Conservation (phyloP, 2,113 vertebrate genomes). For the Hypanus sabinus region DNA sequence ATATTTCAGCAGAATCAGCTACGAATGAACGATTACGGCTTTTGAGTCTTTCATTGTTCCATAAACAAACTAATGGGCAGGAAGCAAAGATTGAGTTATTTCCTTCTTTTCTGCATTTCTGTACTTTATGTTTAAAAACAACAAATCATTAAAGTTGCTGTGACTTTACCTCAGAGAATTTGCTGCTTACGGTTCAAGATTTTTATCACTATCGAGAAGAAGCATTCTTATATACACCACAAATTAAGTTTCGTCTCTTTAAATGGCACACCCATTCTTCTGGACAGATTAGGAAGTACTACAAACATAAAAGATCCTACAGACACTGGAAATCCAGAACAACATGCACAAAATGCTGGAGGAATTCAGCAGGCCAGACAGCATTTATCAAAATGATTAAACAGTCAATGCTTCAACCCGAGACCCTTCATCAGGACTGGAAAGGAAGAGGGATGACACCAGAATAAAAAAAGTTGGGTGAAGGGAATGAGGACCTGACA, state of each 20-base stretch:
- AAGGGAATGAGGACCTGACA: too few relatives aligned
- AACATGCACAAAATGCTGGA: too few relatives aligned
- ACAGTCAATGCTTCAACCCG: too few relatives aligned
- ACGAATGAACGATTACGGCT: neutral
- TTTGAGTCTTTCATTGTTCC: constrained; percentile 22
- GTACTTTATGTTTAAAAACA: neutral
- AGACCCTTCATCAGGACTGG: too few relatives aligned
- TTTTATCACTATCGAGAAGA: neutral
- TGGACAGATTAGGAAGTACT: neutral
- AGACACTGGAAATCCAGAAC: too few relatives aligned
- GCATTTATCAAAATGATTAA: too few relatives aligned
- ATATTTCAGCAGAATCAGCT: neutral
- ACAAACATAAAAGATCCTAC: too few relatives aligned
- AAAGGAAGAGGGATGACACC: too few relatives aligned
- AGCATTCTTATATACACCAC: neutral
- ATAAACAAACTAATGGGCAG: constrained; percentile 34
- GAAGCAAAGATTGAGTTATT: constrained; percentile 34
- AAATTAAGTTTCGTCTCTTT: neutral
- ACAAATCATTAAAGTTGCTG: constrained; percentile 32
- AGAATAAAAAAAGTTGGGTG: too few relatives aligned
- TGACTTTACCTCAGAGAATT: neutral
- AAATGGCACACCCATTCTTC: constrained; percentile 22
- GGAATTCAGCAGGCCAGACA: too few relatives aligned
- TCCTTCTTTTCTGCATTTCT: constrained; percentile 36
- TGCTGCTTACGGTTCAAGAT: constrained; percentile 25